These are phyloP conservation scores for Thelaira solivaga DNA, from an alignment of 2,888 invertebrate species.

Conservation along the genomic window DNA sequence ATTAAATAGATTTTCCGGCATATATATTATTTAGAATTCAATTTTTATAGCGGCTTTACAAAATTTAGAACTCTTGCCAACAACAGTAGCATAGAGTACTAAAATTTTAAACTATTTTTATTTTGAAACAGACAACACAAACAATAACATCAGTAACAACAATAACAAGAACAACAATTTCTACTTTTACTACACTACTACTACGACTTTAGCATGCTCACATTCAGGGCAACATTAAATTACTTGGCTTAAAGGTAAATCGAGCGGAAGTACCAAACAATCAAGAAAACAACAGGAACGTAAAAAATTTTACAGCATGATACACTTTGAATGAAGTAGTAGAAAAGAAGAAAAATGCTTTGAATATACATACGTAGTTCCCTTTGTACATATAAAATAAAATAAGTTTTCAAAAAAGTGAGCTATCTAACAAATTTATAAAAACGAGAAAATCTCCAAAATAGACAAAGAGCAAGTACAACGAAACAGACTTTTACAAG, in stretches of 20 bases:
- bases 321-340: neutral
- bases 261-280: slow-evolving; percentile 64
- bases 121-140: slow-evolving; percentile 14
- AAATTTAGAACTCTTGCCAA: too few species aligned
- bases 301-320: slow-evolving; percentile 46
- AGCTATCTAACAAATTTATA: too few species aligned
- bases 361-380: too few species aligned
- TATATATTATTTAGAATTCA: too few species aligned
- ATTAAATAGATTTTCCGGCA: too few species aligned
- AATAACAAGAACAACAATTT: neutral
- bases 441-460: too few species aligned
- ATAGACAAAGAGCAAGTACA: too few species aligned
- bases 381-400: too few species aligned
- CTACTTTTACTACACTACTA: slow-evolving; percentile 9
- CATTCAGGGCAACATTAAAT: slow-evolving; percentile 75
- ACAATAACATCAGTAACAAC: neutral
- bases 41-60: too few species aligned
- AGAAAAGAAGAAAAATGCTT: neutral
- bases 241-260: slow-evolving; percentile 66
- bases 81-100: neutral
- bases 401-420: too few species aligned
- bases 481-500: too few species aligned
- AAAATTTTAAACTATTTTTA: slow-evolving; percentile 52
- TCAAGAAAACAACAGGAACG: slow-evolving; percentile 54
- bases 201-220: slow-evolving; percentile 63